Conservation (phyloP, 1,140 invertebrate genomes). For the Lepidurus packardi region DNA sequence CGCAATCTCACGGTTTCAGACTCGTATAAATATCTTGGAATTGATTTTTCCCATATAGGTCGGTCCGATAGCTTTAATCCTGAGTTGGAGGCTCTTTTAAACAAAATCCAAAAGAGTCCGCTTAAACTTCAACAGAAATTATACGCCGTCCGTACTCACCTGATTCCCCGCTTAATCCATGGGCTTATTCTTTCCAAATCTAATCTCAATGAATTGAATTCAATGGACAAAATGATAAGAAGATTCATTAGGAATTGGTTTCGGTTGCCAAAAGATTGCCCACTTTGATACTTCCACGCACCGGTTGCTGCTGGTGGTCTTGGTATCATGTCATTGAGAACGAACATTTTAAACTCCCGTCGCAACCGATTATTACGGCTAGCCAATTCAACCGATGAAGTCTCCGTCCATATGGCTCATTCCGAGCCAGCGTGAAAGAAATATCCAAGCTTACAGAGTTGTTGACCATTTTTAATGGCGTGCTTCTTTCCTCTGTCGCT, state of each 20-base stretch:
- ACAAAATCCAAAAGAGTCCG: neutral
- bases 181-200: neutral
- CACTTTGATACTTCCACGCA: neutral
- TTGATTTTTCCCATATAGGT: neutral
- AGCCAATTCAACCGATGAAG: neutral
- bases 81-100: neutral
- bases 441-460: too few relatives aligned
- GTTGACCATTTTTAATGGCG: too few relatives aligned
- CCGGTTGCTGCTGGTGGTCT: neutral
- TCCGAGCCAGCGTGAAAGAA: too few relatives aligned
- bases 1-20: neutral
- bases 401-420: too few relatives aligned
- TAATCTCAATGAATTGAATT: neutral
- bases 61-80: neutral
- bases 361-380: neutral
- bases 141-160: neutral
- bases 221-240: neutral
- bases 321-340: neutral
- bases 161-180: neutral
- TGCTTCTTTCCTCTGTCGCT: too few relatives aligned
- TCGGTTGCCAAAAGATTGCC: neutral
- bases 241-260: neutral
- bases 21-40: neutral
- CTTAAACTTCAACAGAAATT: neutral
- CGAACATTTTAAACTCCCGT: neutral